Evolutionary conservation across 2,797 vertebrate genomes (phyloP).

Genomic region (Eutrigla gurnardus): DNA sequence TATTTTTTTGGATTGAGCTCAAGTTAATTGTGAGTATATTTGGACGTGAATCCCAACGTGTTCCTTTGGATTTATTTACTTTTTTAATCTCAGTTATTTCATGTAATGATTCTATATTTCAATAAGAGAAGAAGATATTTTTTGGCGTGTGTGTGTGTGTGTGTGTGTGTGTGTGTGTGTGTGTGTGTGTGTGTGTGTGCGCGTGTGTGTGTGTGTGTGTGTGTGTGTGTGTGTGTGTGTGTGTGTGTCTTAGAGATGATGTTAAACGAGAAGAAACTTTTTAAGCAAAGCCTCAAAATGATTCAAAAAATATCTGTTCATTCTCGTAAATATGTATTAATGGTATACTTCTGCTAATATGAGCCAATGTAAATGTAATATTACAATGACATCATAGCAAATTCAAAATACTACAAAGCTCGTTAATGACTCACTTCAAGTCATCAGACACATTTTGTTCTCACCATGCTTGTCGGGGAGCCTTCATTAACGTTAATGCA

Average conservation of each 20-base stretch:
- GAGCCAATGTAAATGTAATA: background rate
- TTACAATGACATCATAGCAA: background rate
- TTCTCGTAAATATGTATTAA: background rate
- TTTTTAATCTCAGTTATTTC: background rate
- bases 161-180: background rate
- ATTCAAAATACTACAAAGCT: background rate
- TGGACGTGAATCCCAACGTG: background rate
- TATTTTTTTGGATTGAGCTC: conserved; percentile 13
- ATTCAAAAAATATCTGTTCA: background rate
- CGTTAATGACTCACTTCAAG: background rate
- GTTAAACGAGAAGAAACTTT: background rate
- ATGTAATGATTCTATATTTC: background rate
- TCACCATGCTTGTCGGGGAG: conserved; percentile 20
- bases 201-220: too few species aligned
- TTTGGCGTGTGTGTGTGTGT: background rate
- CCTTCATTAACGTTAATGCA: conserved; percentile 37
- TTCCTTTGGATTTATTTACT: background rate
- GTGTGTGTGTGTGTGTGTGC: too few species aligned
- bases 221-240: too few species aligned
- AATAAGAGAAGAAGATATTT: background rate
- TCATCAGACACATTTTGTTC: conserved; percentile 4
- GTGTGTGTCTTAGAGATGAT: background rate
- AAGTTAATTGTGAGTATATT: conserved; percentile 36
- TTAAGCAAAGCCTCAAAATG: background rate
- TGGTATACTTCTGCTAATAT: background rate